Evolutionary conservation across 2,888 invertebrate species (phyloP).

Genomic region (Embidobia sp.): DNA sequence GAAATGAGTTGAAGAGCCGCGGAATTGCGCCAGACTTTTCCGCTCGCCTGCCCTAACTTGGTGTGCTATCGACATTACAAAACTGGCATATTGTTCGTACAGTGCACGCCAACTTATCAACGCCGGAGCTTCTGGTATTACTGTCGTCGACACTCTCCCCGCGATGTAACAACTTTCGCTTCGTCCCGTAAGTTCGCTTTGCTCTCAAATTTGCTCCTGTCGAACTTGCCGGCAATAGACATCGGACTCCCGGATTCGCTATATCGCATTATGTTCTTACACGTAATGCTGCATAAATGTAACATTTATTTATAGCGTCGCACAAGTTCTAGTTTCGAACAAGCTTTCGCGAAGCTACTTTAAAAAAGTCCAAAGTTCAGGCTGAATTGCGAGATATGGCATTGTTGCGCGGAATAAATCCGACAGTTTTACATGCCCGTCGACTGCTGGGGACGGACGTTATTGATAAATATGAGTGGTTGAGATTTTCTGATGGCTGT

Average conservation of each 20-base stretch:
- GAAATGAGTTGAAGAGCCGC: constrained; percentile 39
- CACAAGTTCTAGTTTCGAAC: constrained; percentile 12
- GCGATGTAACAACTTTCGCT: constrained; percentile 60
- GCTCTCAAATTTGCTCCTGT: constrained; percentile 52
- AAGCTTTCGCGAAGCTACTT: constrained; percentile 6
- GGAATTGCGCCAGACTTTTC: constrained; percentile 33
- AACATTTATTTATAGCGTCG: constrained; percentile 38
- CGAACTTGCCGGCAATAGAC: constrained; percentile 50
- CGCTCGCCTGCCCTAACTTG: constrained; percentile 46
- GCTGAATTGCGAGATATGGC: background rate
- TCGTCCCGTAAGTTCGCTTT: constrained; percentile 58
- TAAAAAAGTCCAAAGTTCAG: background rate
- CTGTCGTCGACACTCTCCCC: constrained; percentile 52
- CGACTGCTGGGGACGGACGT: too few relatives aligned
- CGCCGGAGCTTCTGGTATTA: constrained; percentile 46
- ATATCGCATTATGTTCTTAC: constrained; percentile 42
- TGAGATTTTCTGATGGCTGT: too few relatives aligned
- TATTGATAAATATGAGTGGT: background rate
- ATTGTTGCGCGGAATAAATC: constrained; percentile 2
- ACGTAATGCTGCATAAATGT: constrained; percentile 39
- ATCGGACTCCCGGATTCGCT: constrained; percentile 24
- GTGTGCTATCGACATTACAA: constrained; percentile 59
- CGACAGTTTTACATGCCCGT: too few relatives aligned
- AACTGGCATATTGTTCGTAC: constrained; percentile 51
- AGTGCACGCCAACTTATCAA: constrained; percentile 60